These are phyloP conservation scores for Rhynchophorus ferrugineus DNA, from an alignment of 1,140 invertebrate species.

Conservation along the genomic window DNA sequence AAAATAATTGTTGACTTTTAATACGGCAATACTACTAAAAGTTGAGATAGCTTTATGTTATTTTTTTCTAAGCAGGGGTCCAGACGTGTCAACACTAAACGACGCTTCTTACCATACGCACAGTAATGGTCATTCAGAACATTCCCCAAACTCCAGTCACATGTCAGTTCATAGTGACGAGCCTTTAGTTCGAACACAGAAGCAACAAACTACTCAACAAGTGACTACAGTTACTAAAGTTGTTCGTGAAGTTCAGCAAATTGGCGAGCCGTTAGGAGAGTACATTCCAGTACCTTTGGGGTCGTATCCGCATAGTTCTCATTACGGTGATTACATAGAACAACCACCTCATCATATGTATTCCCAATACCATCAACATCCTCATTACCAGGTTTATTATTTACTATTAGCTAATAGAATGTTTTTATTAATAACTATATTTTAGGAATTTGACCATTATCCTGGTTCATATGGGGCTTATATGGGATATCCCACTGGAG, in stretches of 20 bases:
- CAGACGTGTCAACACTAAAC: constrained; percentile 35
- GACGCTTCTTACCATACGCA: constrained; percentile 38
- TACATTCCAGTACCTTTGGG: constrained; percentile 41
- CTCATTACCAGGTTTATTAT: constrained; percentile 40
- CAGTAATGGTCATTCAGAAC: constrained; percentile 45
- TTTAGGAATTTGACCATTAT: constrained; percentile 53
- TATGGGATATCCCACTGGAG: constrained; percentile 40
- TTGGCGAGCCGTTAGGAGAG: constrained; percentile 48
- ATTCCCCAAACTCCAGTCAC: constrained; percentile 45
- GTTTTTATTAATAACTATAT: constrained; percentile 2
- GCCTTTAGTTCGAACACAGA: constrained; percentile 42
- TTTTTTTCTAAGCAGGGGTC: constrained; percentile 28
- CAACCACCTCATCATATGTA: constrained; percentile 42
- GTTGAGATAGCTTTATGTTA: too few relatives aligned
- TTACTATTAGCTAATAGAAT: background rate
- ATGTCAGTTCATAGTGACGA: constrained; percentile 45
- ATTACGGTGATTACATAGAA: constrained; percentile 42
- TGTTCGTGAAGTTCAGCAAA: constrained; percentile 49
- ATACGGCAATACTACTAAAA: too few relatives aligned
- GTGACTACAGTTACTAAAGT: constrained; percentile 52
- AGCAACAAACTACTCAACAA: constrained; percentile 46
- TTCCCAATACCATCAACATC: constrained; percentile 40
- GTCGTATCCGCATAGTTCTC: constrained; percentile 37
- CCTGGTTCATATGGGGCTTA: constrained; percentile 43
- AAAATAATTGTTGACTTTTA: background rate